Conservation (phyloP, 2,113 vertebrate genomes). For the Pagrus major region DNA sequence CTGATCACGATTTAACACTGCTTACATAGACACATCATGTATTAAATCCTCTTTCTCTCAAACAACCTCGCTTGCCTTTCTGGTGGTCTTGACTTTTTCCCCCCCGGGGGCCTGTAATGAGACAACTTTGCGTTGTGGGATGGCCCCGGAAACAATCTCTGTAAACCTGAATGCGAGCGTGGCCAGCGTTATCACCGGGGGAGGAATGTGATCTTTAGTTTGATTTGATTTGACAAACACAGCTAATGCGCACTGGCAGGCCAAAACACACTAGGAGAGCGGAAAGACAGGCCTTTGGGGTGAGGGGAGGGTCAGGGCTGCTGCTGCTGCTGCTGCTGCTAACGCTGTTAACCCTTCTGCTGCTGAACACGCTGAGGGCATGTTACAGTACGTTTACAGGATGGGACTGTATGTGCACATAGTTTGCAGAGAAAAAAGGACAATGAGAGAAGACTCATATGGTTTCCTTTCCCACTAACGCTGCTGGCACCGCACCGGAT, state of each 20-base stretch:
- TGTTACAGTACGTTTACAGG: neutral
- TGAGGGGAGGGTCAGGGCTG: constrained; percentile 56
- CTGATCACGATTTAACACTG: neutral
- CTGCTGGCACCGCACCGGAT: constrained; percentile 30
- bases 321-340: constrained; percentile 39
- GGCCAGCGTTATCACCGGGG: constrained; percentile 41
- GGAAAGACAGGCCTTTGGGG: constrained; percentile 65
- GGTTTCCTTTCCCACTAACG: constrained; percentile 42
- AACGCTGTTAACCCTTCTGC: constrained; percentile 64
- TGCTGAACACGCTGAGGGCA: constrained; percentile 15
- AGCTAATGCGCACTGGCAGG: constrained; percentile 68
- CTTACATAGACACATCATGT: neutral
- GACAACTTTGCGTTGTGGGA: constrained; percentile 6
- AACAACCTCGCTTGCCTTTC: neutral
- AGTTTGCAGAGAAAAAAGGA: neutral
- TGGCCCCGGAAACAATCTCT: constrained; percentile 5
- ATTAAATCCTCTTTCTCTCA: neutral
- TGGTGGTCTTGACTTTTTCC: neutral
- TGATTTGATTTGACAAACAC: constrained; percentile 76
- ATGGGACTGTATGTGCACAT: neutral
- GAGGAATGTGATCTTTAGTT: constrained; percentile 68
- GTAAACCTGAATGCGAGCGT: constrained; percentile 33
- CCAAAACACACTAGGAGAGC: constrained; percentile 67
- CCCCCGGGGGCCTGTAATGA: constrained; percentile 17
- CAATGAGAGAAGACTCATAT: constrained; percentile 28